Conservation (phyloP, 2,797 vertebrate species). For the Paratrypauchen microcephalus region DNA sequence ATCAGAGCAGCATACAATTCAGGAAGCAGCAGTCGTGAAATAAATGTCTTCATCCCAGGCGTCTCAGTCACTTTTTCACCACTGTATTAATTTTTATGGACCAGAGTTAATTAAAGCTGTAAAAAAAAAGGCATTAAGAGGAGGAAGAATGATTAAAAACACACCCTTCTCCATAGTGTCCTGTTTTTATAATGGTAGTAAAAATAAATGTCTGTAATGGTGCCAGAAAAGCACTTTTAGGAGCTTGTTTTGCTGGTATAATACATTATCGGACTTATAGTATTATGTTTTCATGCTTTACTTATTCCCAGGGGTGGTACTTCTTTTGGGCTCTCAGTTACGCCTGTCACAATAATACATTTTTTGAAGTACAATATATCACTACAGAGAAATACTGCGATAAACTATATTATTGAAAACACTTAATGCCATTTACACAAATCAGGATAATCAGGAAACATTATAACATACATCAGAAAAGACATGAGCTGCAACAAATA, state of each 20-base stretch:
- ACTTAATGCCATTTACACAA: too few relatives aligned
- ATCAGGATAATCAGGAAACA: too few relatives aligned
- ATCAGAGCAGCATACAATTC: not conserved
- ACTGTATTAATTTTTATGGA: constrained; percentile 11
- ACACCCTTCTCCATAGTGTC: not conserved
- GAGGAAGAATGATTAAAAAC: constrained; percentile 15
- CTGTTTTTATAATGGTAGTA: not conserved
- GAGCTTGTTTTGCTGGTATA: not conserved
- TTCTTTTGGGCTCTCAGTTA: not conserved
- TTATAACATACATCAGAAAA: too few relatives aligned
- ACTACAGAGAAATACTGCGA: too few relatives aligned
- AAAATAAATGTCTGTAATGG: not conserved
- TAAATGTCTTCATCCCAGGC: constrained; percentile 3
- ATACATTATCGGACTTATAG: not conserved
- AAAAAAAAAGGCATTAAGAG: constrained; percentile 8
- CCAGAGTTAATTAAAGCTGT: constrained; percentile 15
- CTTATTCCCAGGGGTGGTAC: not conserved
- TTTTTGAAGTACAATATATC: too few relatives aligned
- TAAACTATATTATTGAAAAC: too few relatives aligned
- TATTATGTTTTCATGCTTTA: not conserved
- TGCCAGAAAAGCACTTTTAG: not conserved
- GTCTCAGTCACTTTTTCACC: constrained; percentile 3
- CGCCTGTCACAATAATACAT: too few relatives aligned
- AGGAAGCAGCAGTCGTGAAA: constrained; percentile 5
- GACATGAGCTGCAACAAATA: too few relatives aligned